phyloP scores from a whole-genome alignment of 2,797 vertebrate species.

The Spinibarbus caldwelli region DNA sequence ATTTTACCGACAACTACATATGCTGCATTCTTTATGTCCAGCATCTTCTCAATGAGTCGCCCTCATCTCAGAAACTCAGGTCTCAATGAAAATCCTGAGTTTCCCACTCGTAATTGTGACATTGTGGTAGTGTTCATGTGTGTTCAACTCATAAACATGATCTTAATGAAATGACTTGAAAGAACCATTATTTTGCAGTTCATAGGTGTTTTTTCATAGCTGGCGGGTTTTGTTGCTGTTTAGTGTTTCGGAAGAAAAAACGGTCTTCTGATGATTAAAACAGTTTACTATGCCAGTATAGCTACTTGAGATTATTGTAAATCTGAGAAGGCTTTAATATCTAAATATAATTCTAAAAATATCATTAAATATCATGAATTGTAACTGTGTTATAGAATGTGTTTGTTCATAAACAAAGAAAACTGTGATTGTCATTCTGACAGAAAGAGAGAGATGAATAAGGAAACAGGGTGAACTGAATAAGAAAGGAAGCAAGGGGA shows the following conservation, averaged over 20 bases:
- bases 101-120: neutral
- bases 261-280: neutral
- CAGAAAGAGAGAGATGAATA: neutral
- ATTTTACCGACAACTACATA: neutral
- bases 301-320: neutral
- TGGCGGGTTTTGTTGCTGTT: neutral
- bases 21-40: neutral
- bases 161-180: neutral
- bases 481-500: constrained; percentile 33
- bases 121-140: neutral
- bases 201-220: neutral
- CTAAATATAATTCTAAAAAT: neutral
- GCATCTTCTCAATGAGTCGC: neutral
- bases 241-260: neutral
- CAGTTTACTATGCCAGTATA: neutral
- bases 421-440: constrained; percentile 2
- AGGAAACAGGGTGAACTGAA: neutral
- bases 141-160: neutral
- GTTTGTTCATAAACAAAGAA: neutral
- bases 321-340: neutral
- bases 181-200: neutral
- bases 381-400: neutral
- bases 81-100: no score
- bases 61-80: neutral
- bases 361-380: neutral